These are phyloP conservation scores for Hippoglossus hippoglossus DNA, from an alignment of 2,797 vertebrate species.

Conservation along the genomic window DNA sequence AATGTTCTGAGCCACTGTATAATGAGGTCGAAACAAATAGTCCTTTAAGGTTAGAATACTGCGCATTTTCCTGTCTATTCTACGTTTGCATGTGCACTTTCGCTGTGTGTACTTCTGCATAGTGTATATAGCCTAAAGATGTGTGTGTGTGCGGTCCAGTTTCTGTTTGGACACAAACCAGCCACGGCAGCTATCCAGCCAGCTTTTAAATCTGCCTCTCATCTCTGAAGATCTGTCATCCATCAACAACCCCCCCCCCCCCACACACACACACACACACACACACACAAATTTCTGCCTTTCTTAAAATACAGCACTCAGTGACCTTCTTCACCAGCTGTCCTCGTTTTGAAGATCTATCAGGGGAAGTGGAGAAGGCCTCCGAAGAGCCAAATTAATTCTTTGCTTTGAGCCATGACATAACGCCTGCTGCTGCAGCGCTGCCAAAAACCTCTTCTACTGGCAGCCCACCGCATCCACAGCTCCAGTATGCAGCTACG, in stretches of 20 bases:
- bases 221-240: slow-evolving; percentile 76
- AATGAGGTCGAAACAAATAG: too few species aligned
- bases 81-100: neutral
- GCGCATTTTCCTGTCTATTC: neutral
- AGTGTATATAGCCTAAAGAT: slow-evolving; percentile 4
- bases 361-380: slow-evolving; percentile 77
- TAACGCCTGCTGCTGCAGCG: slow-evolving; percentile 63
- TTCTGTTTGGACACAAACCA: slow-evolving; percentile 56
- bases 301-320: slow-evolving; percentile 83
- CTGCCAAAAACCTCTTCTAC: slow-evolving; percentile 23
- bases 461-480: slow-evolving; percentile 1
- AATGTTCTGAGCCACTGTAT: too few species aligned
- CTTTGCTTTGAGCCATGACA: slow-evolving; percentile 72
- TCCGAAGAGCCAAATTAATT: slow-evolving; percentile 76
- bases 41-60: neutral
- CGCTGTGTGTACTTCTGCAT: neutral
- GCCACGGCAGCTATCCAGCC: slow-evolving; percentile 30
- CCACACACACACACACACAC: slow-evolving; percentile 21
- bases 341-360: slow-evolving; percentile 82
- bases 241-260: slow-evolving; percentile 74
- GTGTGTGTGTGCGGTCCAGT: slow-evolving; percentile 48
- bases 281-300: slow-evolving; percentile 60
- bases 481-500: neutral
- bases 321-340: slow-evolving; percentile 86
- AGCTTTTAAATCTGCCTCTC: slow-evolving; percentile 68